A percentile compares a stretch with the other conserved stretches of the same genome.
These are phyloP conservation scores for Laticauda colubrina DNA, from an alignment of 2,113 vertebrate genomes.

Conservation along the genomic window DNA sequence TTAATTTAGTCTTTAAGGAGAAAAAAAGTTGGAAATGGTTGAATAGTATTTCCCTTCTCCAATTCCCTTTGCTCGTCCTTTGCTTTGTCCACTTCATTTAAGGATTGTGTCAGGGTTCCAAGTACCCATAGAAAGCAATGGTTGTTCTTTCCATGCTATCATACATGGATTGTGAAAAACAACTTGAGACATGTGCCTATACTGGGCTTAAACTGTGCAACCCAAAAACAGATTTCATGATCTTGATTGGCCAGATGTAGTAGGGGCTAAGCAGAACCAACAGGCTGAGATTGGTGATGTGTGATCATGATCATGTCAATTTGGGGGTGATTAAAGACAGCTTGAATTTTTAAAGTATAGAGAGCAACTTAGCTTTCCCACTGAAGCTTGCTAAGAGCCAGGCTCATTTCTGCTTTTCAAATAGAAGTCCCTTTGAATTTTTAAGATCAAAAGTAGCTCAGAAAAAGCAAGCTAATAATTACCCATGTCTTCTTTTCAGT, in stretches of 20 bases:
- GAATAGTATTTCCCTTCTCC: neutral
- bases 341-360: constrained; percentile 5
- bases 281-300: constrained; percentile 13
- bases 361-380: neutral
- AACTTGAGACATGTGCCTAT: neutral
- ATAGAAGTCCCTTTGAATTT: neutral
- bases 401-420: neutral
- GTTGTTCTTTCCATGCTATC: neutral
- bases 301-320: neutral
- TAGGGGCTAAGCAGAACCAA: neutral
- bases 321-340: neutral
- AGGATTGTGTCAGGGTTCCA: neutral
- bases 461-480: neutral
- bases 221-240: constrained; percentile 16
- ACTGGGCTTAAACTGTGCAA: neutral
- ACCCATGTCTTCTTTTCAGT: neutral
- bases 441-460: neutral
- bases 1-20: neutral
- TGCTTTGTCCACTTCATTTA: constrained; percentile 11
- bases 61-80: neutral
- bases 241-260: constrained; percentile 21
- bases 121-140: too few relatives aligned
- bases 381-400: neutral
- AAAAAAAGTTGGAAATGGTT: neutral
- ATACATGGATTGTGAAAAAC: constrained; percentile 15